These are phyloP conservation scores for Dynastes maya DNA, from an alignment of 2,888 invertebrate species.

Conservation along the genomic window DNA sequence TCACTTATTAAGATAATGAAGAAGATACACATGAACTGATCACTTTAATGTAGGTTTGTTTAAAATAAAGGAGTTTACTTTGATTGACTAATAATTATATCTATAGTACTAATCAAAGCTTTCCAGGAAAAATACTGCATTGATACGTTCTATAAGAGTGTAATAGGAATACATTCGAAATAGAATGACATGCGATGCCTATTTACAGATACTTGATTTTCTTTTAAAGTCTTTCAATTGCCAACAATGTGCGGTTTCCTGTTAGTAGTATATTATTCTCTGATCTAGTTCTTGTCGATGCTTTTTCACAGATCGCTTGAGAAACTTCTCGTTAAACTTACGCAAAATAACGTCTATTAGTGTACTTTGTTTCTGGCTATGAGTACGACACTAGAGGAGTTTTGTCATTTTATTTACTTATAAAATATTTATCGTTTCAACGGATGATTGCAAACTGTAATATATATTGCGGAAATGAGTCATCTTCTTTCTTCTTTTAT, in stretches of 20 bases:
- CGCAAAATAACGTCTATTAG: neutral
- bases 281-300: slow-evolving; percentile 4
- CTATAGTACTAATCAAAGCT: neutral
- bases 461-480: no score
- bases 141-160: neutral
- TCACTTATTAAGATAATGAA: no score
- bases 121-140: neutral
- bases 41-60: neutral
- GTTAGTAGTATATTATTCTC: neutral
- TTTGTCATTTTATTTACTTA: neutral
- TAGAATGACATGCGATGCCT: neutral
- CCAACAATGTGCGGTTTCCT: slow-evolving; percentile 29
- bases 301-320: neutral
- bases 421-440: no score
- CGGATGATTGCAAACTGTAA: no score
- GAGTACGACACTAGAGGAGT: neutral
- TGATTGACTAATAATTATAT: neutral
- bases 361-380: neutral
- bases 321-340: neutral
- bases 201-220: slow-evolving; percentile 4
- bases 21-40: no score
- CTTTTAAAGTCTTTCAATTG: slow-evolving; percentile 8
- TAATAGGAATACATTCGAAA: neutral
- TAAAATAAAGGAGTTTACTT: neutral
- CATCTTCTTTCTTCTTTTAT: no score